Evolutionary conservation across 2,797 vertebrate species (phyloP).

Genomic region (Aphelocoma californica): DNA sequence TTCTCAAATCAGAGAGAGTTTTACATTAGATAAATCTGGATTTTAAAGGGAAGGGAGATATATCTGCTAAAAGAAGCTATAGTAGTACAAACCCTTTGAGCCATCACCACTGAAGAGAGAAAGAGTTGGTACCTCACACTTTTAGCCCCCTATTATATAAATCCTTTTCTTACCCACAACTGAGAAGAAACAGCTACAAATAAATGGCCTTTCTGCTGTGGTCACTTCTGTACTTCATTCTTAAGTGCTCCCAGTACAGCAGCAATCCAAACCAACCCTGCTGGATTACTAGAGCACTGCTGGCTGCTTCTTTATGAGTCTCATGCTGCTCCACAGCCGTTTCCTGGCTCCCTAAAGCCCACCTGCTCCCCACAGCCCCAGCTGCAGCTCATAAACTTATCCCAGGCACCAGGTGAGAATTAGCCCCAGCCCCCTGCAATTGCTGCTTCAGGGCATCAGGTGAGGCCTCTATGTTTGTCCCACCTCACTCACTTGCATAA

Average conservation of each 20-base stretch:
- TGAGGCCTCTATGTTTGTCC: background rate
- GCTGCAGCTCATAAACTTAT: background rate
- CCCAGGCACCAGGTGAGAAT: background rate
- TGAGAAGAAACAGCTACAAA: slow-evolving; percentile 14
- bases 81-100: background rate
- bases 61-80: background rate
- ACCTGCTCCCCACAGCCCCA: background rate
- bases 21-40: background rate
- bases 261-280: background rate
- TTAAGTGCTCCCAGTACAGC: background rate
- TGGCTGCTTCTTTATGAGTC: background rate
- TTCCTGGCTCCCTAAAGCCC: background rate
- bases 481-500: background rate
- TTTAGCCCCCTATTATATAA: background rate
- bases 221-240: background rate
- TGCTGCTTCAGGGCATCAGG: background rate
- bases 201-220: background rate
- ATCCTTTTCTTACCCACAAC: slow-evolving; percentile 4
- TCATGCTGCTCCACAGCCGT: background rate
- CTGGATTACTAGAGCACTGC: background rate
- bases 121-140: background rate
- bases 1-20: slow-evolving; percentile 17
- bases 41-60: slow-evolving; percentile 2
- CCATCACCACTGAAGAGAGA: background rate
- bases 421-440: background rate